Base-by-base conservation (phyloP, 2,113 vertebrate species). In the Thomomys bottae region DNA sequence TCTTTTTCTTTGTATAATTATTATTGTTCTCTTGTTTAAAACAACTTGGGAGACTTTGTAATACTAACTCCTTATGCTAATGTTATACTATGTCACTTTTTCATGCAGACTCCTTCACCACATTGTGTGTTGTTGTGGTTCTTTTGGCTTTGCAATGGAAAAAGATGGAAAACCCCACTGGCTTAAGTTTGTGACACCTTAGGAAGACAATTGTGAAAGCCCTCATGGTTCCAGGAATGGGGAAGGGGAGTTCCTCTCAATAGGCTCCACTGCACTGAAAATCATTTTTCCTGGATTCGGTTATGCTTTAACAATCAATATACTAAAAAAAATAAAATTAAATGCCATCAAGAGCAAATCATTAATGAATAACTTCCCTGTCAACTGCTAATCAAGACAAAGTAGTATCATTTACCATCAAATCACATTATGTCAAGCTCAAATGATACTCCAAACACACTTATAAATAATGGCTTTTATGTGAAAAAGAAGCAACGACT, bases 31-130 rank as follows among this genome's bases (percentile, higher is more conserved):
- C 28, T 88, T 23, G 8, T 21, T 38, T n/a, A 85, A 40, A 34
- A 40, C 87, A 84, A 84, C 77, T 64, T 77, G 15, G 42, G n/a
- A 14, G 67, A 78, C 82, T 94, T 95, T 94, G 4, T 30, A 54
- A 95, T 61, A 73, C 1, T 4, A 88, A 54, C 2, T 92, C 0
- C 6, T 10, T 24, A 26, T 38, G 9, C 40, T 85, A 26, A 83
- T 64, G 0, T 24, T 89, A 84, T 57, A 28, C 24, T 73, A 66
- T 49, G 3, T 78, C 23, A 87, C 59, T 90, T 59, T 87, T 8
- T 2, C 15, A 70, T 3, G 77, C 59, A 78, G 0, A 14, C 61
- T 88, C 2, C 21, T 89, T 95, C 26, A 81, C 75, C 84, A 88
- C 2, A 2, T 23, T 54, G 49, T 12, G 7, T 6, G 0, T 42